Conservation (phyloP, 2,888 invertebrate species). For the Strigamia maritima region DNA sequence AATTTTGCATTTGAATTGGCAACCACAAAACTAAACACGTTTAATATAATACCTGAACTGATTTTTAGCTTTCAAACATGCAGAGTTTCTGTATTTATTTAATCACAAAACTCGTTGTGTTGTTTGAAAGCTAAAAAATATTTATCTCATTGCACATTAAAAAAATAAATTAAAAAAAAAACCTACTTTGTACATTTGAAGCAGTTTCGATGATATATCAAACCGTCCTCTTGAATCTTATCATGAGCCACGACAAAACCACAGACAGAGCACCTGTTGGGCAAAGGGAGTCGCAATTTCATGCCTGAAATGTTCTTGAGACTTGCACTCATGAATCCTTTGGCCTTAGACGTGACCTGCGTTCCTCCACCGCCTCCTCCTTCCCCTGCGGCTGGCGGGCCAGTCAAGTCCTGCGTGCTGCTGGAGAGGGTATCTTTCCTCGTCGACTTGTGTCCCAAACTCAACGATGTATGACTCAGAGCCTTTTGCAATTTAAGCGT, state of each 20-base stretch:
- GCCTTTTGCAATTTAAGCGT: constrained; percentile 42
- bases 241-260: constrained; percentile 41
- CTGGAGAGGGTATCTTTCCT: constrained; percentile 39
- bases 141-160: background rate
- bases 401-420: constrained; percentile 41
- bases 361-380: constrained; percentile 7
- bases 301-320: constrained; percentile 40
- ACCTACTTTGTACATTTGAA: constrained; percentile 42
- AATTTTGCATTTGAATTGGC: too few species aligned
- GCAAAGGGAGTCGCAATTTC: constrained; percentile 41
- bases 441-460: constrained; percentile 36
- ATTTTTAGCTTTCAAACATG: too few species aligned
- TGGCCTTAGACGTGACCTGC: constrained; percentile 13
- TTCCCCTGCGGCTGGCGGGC: constrained; percentile 31
- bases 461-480: constrained; percentile 42
- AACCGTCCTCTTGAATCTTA: constrained; percentile 40
- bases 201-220: constrained; percentile 41
- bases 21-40: too few species aligned
- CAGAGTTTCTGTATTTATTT: too few species aligned
- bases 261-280: constrained; percentile 41
- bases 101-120: background rate
- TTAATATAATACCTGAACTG: too few species aligned
- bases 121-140: background rate
- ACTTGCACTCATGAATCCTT: constrained; percentile 29
- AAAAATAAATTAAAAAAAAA: background rate